A percentile compares a stretch with the other conserved stretches of the same genome.
These are phyloP conservation scores for Trissolcus brochymenae DNA, from an alignment of 2,888 invertebrate genomes.

Conservation along the genomic window DNA sequence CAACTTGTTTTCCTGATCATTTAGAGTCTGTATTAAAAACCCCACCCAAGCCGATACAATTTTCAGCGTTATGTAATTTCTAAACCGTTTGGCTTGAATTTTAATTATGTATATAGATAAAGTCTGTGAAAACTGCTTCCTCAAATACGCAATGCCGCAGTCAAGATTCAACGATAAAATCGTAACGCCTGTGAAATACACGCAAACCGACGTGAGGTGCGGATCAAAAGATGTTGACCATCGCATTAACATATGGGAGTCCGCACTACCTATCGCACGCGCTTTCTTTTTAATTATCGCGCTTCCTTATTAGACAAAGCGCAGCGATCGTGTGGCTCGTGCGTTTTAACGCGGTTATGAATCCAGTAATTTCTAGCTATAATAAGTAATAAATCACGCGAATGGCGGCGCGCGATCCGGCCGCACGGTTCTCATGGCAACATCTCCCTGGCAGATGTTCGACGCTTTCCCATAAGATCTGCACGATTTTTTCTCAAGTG, in stretches of 20 bases:
- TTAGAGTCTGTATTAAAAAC: too few relatives aligned
- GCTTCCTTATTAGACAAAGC: conserved; percentile 54
- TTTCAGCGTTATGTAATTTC: conserved; percentile 11
- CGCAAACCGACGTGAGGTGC: conserved; percentile 13
- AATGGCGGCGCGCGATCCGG: conserved; percentile 37
- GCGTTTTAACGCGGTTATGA: conserved; percentile 60
- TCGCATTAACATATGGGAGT: conserved; percentile 39
- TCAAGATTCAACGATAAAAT: conserved; percentile 42
- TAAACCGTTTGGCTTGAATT: conserved; percentile 21
- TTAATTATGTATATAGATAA: conserved; percentile 36
- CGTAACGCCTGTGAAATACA: conserved; percentile 44
- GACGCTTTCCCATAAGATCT: conserved; percentile 59
- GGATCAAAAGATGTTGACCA: conserved; percentile 14
- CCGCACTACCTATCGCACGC: conserved; percentile 44
- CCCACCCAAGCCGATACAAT: neutral
- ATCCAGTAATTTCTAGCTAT: conserved; percentile 63
- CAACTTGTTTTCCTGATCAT: too few relatives aligned
- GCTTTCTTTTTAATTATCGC: conserved; percentile 64
- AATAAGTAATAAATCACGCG: conserved; percentile 64
- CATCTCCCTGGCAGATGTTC: conserved; percentile 51
- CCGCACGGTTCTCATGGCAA: conserved; percentile 32
- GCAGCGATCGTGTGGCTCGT: conserved; percentile 1
- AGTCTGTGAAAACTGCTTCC: conserved; percentile 22
- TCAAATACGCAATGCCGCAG: conserved; percentile 33
- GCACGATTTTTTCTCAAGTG: conserved; percentile 39